Evolutionary conservation across 2,888 invertebrate genomes (phyloP).

Genomic region (Conops quadrifasciatus): DNA sequence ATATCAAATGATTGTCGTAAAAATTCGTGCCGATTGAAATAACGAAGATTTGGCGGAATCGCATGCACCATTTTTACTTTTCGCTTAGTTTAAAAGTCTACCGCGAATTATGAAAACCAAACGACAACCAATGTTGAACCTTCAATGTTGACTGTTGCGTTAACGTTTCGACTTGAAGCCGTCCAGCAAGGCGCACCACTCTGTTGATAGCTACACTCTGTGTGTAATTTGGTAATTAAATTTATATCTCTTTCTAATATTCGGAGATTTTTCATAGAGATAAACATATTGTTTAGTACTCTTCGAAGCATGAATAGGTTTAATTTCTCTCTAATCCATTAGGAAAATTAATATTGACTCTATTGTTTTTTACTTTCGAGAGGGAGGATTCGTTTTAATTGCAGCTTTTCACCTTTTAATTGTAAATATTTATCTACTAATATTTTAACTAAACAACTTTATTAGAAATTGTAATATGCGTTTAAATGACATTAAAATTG

Average conservation of each 20-base stretch:
- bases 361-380: too few species aligned
- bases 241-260: conserved; percentile 11
- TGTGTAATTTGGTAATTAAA: conserved; percentile 20
- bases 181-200: neutral
- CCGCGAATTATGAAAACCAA: neutral
- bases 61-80: neutral
- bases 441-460: too few species aligned
- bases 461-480: too few species aligned
- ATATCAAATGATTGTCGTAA: conserved; percentile 41
- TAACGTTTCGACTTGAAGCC: neutral
- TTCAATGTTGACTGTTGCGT: neutral
- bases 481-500: too few species aligned
- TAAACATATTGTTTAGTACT: neutral
- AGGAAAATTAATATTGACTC: neutral
- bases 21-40: conserved; percentile 40
- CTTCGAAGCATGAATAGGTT: neutral
- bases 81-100: neutral
- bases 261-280: conserved; percentile 17
- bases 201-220: neutral
- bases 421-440: too few species aligned
- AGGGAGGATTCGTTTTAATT: too few species aligned
- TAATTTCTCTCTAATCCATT: neutral
- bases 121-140: neutral
- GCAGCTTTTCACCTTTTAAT: too few species aligned
- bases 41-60: conserved; percentile 35